phyloP scores from a whole-genome alignment of 1,140 invertebrate species.

The Cydia pomonella region DNA sequence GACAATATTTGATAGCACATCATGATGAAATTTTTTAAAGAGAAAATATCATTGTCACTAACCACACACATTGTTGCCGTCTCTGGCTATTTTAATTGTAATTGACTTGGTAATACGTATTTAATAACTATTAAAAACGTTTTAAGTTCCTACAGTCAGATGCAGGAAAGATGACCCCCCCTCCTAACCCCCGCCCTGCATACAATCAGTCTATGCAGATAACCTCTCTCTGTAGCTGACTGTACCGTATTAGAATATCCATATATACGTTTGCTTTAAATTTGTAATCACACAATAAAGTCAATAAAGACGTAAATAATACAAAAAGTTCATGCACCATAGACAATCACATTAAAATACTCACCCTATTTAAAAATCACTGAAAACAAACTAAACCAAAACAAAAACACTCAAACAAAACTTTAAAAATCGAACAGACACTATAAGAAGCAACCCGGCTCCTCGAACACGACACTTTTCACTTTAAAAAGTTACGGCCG shows the following conservation, averaged over 20 bases:
- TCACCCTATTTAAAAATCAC: slow-evolving; percentile 7
- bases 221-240: too few relatives aligned
- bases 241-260: too few relatives aligned
- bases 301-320: background rate
- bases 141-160: too few relatives aligned
- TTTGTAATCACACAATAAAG: background rate
- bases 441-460: background rate
- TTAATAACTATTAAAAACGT: too few relatives aligned
- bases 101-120: too few relatives aligned
- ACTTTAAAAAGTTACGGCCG: slow-evolving; percentile 37
- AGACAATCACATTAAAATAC: background rate
- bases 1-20: background rate
- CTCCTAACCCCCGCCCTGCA: too few relatives aligned
- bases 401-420: slow-evolving; percentile 18
- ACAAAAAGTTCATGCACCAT: background rate
- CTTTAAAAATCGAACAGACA: slow-evolving; percentile 23
- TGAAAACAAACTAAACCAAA: slow-evolving; percentile 2
- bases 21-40: too few relatives aligned
- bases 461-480: slow-evolving; percentile 27
- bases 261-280: background rate
- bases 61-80: too few relatives aligned
- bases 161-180: too few relatives aligned
- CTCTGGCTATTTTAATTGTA: too few relatives aligned
- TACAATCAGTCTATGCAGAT: too few relatives aligned
- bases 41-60: too few relatives aligned